A percentile compares a stretch with the other conserved stretches of the same genome.
Conservation (phyloP, 2,888 invertebrate genomes). For the Watsonalla binaria region DNA sequence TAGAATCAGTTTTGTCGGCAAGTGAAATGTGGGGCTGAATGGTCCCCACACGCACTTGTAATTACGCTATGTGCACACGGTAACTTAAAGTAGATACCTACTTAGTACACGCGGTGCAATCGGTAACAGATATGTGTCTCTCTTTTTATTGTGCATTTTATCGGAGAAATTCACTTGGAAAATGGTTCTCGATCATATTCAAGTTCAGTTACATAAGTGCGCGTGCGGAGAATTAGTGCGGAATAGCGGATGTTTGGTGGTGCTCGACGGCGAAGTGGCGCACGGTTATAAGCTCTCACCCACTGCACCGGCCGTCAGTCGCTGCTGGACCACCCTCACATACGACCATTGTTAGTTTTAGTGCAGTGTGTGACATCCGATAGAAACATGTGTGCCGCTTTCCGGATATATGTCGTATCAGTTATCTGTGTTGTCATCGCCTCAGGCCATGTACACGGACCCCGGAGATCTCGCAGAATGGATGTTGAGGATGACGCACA, state of each 20-base stretch:
- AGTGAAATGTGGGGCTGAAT: conserved; percentile 59
- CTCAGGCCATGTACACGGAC: conserved; percentile 63
- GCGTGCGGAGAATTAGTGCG: conserved; percentile 78
- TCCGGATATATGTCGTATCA: conserved; percentile 69
- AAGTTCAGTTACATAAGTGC: conserved; percentile 79
- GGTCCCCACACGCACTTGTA: conserved; percentile 48
- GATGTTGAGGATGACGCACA: conserved; percentile 60
- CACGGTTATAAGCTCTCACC: conserved; percentile 74
- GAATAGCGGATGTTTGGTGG: conserved; percentile 79
- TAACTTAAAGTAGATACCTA: conserved; percentile 22
- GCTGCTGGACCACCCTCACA: conserved; percentile 66
- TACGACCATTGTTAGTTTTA: conserved; percentile 60
- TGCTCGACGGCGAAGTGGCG: conserved; percentile 70
- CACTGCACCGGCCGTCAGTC: conserved; percentile 65
- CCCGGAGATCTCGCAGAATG: conserved; percentile 67
- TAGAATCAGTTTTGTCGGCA: conserved; percentile 44
- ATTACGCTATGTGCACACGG: conserved; percentile 52
- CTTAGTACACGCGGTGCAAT: conserved; percentile 40
- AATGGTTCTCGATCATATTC: conserved; percentile 77
- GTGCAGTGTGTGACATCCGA: conserved; percentile 58
- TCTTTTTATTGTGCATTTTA: conserved; percentile 75
- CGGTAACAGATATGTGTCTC: conserved; percentile 61
- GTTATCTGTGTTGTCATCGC: conserved; percentile 63
- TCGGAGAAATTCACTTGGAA: conserved; percentile 79
- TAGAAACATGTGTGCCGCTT: conserved; percentile 63